phyloP scores from a whole-genome alignment of 1,140 invertebrate species.

The Calephelis nemesis region DNA sequence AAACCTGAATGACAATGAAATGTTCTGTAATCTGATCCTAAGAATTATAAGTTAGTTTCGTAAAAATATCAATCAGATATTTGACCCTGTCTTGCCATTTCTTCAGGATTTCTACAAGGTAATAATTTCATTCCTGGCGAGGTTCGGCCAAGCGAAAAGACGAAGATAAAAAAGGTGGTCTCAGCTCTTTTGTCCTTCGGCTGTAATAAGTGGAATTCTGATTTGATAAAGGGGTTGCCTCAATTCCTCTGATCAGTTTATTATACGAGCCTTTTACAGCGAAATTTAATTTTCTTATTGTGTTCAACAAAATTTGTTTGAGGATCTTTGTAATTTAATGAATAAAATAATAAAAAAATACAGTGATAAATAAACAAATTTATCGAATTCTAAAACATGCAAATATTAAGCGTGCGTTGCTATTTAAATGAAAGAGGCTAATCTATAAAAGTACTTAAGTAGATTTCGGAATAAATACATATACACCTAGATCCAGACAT shows the following conservation, averaged over 20 bases:
- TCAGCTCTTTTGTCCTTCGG: constrained; percentile 47
- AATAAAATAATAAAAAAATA: not conserved
- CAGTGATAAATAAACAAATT: not conserved
- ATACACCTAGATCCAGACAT: no score
- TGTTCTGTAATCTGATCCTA: no score
- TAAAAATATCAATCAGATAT: no score
- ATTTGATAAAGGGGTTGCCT: constrained; percentile 19
- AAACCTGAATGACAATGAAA: no score
- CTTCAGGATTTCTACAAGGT: constrained; percentile 48
- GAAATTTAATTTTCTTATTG: constrained; percentile 1
- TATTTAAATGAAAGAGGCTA: no score
- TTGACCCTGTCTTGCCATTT: constrained; percentile 36
- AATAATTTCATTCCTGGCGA: constrained; percentile 50
- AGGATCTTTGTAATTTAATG: not conserved
- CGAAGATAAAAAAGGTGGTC: constrained; percentile 59
- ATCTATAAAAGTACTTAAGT: no score
- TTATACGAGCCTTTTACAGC: constrained; percentile 18
- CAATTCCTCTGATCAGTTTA: constrained; percentile 20
- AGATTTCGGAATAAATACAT: no score
- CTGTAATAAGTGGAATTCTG: constrained; percentile 26
- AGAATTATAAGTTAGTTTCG: no score
- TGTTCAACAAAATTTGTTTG: not conserved
- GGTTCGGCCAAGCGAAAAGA: constrained; percentile 56
- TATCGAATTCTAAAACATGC: no score
- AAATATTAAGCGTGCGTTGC: no score